These are phyloP conservation scores for Cyanistes caeruleus DNA, from an alignment of 2,113 vertebrate species.

Conservation along the genomic window DNA sequence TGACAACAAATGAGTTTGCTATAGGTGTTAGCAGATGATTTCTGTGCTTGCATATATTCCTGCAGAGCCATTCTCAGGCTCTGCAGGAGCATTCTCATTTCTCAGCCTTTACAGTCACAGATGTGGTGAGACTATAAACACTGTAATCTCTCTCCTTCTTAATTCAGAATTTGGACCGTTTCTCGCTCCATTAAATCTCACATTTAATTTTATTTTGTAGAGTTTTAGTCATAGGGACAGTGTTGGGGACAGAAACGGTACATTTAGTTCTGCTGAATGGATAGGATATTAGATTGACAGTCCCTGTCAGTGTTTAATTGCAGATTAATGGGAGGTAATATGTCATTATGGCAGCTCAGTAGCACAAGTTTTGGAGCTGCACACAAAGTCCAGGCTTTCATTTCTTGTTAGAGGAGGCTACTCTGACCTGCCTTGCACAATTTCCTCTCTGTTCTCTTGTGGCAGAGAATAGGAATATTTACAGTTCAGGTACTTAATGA, in stretches of 20 bases:
- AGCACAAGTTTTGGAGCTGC: background rate
- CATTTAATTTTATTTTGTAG: conserved; percentile 43
- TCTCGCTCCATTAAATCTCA: conserved; percentile 12
- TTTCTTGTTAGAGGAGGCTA: background rate
- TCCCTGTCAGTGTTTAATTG: conserved; percentile 52
- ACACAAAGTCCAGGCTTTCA: background rate
- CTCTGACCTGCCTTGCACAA: background rate
- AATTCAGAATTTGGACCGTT: conserved; percentile 26
- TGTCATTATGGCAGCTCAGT: conserved; percentile 49
- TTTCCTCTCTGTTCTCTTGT: background rate
- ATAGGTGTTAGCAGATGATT: background rate
- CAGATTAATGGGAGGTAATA: conserved; percentile 60
- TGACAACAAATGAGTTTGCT: background rate
- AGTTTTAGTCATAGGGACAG: background rate
- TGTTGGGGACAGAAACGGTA: conserved; percentile 23
- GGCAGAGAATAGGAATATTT: background rate
- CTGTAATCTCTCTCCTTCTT: background rate
- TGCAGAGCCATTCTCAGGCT: background rate
- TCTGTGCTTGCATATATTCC: background rate
- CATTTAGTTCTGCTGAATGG: conserved; percentile 51
- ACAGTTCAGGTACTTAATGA: background rate
- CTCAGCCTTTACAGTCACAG: conserved; percentile 3
- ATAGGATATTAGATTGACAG: conserved; percentile 45
- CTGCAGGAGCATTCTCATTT: too few species aligned
- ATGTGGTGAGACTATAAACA: background rate